A percentile compares a stretch with the other conserved stretches of the same genome.
Conservation (phyloP, 2,888 invertebrate genomes). For the Troglohyphantes excavatus region DNA sequence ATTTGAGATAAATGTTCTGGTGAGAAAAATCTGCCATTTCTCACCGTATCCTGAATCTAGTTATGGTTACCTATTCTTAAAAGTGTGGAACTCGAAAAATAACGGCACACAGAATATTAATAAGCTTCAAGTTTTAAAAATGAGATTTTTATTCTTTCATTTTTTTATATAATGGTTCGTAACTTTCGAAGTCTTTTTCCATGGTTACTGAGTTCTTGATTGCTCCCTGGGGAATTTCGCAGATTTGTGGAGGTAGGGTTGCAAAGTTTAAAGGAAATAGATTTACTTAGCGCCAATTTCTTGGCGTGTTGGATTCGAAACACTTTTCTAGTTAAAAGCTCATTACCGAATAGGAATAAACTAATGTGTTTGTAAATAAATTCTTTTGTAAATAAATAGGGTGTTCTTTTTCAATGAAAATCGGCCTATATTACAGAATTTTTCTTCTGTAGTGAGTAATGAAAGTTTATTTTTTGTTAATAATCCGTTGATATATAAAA, state of each 20-base stretch:
- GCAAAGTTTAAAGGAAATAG: neutral
- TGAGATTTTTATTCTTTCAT: neutral
- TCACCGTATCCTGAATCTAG: neutral
- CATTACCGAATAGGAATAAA: too few species aligned
- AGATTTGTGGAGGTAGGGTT: slow-evolving; percentile 22
- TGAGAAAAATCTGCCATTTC: neutral
- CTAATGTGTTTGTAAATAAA: too few species aligned
- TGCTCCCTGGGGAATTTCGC: slow-evolving; percentile 5
- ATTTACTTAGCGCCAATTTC: slow-evolving; percentile 15
- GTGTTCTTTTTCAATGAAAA: too few species aligned
- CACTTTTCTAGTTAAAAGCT: too few species aligned
- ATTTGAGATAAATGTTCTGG: too few species aligned
- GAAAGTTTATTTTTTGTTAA: too few species aligned
- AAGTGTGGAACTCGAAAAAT: neutral
- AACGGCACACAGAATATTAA: slow-evolving; percentile 6
- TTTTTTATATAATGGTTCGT: slow-evolving; percentile 9
- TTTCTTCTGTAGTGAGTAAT: too few species aligned
- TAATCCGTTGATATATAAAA: too few species aligned
- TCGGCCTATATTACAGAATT: too few species aligned
- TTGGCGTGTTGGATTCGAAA: slow-evolving; percentile 1
- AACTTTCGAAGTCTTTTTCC: slow-evolving; percentile 17
- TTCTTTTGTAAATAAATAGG: too few species aligned
- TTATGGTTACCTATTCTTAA: neutral
- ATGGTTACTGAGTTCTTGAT: slow-evolving; percentile 30
- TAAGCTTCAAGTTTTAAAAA: slow-evolving; percentile 9